phyloP scores from a whole-genome alignment of 2,888 invertebrate species.

The Miltochrista miniata region DNA sequence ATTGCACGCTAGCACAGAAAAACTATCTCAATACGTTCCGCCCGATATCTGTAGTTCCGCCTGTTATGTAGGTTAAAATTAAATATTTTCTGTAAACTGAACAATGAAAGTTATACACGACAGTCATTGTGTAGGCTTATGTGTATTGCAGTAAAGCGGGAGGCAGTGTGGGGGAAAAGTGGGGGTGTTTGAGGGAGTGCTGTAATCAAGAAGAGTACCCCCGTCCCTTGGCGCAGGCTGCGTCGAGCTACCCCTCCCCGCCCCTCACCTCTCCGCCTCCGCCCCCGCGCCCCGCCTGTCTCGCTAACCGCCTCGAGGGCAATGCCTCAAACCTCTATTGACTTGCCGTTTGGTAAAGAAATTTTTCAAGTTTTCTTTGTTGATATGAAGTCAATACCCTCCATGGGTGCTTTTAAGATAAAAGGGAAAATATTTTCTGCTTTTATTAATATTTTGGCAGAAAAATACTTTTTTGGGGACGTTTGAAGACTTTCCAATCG shows the following conservation, averaged over 20 bases:
- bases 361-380: conserved; percentile 73
- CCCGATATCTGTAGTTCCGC: not conserved
- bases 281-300: conserved; percentile 28
- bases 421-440: not conserved
- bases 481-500: not conserved
- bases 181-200: conserved; percentile 58
- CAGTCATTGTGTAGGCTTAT: conserved; percentile 69
- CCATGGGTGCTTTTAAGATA: conserved; percentile 9
- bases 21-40: too few species aligned
- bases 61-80: conserved; percentile 24
- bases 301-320: conserved; percentile 67
- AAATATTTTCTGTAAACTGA: conserved; percentile 43
- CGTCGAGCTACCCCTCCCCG: conserved; percentile 33
- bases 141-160: conserved; percentile 61
- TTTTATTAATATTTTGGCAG: not conserved
- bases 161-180: conserved; percentile 44
- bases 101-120: conserved; percentile 52
- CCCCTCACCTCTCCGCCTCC: conserved; percentile 42
- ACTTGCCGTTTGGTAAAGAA: conserved; percentile 72
- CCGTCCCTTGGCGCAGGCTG: conserved; percentile 72
- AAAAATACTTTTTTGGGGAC: not conserved
- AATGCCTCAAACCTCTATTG: conserved; percentile 81
- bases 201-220: conserved; percentile 84
- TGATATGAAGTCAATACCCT: conserved; percentile 64
- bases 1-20: too few species aligned